Base-by-base conservation (phyloP, 2,113 vertebrate genomes). In the Microtus pennsylvanicus region DNA sequence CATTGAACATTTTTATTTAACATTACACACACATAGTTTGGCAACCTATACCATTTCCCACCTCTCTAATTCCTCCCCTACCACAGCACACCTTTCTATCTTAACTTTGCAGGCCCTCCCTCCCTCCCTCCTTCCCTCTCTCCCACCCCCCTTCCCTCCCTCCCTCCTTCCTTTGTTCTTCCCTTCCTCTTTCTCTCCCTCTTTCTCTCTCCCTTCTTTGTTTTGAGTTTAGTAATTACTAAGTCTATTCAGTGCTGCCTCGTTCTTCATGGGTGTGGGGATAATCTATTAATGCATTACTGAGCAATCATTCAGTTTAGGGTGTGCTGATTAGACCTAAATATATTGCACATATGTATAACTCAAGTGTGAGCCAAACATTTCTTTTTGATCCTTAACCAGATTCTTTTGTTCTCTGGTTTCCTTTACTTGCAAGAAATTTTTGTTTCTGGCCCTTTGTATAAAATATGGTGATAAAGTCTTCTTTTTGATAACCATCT, bases 291-390 rank as follows among this genome's bases (percentile, higher is more conserved):
- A 58, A 16, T 61, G 0, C 14, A 26, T 63, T 86, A 92, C 21
- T 19, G 74, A 0, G 7, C 3, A 33, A 19, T n/a, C 75, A 78
- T 3, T 16, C 45, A 74, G 3, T 61, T 88, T 33, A 21, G 1
- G 16, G 19, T 55, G 11, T 69, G 11, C 10, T 28, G 3, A 28
- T 7, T 30, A 13, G 65, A 33, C 4, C 24, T 88, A 70, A 92
- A 26, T 90, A 35, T 22, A 24, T 72, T 72, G 42, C 10, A 74
- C 5, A 77, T 6, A 50, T 9, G 1, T 7, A 2, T 4, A 50
- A 17, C 19, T 67, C 13, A 35, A 35, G 1, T 0, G 2, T 0
- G 0, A 89, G 8, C 4, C 26, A 1, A 35, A 12, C 45, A 9
- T 45, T 70, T 7, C 9, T 33, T 45, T 9, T 89, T 42, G 24